These are phyloP conservation scores for Tenebrio molitor DNA, from an alignment of 1,140 invertebrate species.

Conservation along the genomic window DNA sequence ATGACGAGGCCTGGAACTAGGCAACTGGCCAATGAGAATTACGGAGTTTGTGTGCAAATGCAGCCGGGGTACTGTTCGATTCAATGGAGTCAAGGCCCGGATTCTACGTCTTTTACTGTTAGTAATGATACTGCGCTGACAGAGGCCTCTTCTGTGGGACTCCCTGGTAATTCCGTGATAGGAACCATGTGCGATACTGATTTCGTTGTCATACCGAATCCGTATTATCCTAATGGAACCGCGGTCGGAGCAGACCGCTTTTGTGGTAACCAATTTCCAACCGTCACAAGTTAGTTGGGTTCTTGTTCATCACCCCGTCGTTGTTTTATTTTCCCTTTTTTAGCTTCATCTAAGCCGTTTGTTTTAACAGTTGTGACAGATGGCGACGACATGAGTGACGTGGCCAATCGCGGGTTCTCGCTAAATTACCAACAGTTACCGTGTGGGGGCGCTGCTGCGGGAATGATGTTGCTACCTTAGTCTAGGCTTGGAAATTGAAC, in stretches of 20 bases:
- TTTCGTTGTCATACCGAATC: constrained; percentile 82
- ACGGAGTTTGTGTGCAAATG: constrained; percentile 81
- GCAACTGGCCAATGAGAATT: constrained; percentile 81
- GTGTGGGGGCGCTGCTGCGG: constrained; percentile 66
- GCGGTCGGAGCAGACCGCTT: constrained; percentile 74
- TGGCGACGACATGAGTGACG: constrained; percentile 69
- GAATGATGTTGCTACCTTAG: constrained; percentile 15
- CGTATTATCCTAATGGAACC: constrained; percentile 67
- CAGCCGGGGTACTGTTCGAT: constrained; percentile 77
- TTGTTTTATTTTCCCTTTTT: no score
- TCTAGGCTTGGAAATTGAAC: no score
- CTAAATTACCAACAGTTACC: constrained; percentile 77
- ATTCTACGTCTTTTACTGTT: constrained; percentile 78
- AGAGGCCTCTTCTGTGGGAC: constrained; percentile 62
- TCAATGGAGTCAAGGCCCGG: constrained; percentile 71
- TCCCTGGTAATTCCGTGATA: constrained; percentile 41
- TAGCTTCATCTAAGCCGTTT: constrained; percentile 77
- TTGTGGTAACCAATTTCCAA: constrained; percentile 78
- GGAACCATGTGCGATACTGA: constrained; percentile 76
- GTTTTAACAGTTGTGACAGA: constrained; percentile 80
- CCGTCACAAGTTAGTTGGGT: constrained; percentile 74
- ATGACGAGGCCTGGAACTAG: constrained; percentile 72
- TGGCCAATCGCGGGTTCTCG: constrained; percentile 81
- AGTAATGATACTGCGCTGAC: constrained; percentile 70
- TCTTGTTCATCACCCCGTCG: no score